Evolutionary conservation across 2,113 vertebrate species (phyloP).

Genomic region (Cnemophilus loriae): DNA sequence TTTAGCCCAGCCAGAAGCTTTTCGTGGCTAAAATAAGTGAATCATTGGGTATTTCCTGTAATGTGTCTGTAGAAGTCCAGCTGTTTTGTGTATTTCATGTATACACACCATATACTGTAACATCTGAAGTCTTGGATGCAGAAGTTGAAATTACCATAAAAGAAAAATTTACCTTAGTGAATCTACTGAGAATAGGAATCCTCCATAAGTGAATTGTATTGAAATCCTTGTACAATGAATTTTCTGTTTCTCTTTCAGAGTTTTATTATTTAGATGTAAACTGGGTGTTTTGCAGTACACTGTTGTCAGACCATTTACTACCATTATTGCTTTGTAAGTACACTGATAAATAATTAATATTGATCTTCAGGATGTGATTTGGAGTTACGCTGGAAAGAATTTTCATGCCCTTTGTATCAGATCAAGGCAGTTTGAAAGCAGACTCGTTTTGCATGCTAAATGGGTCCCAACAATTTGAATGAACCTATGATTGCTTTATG

Average conservation of each 20-base stretch:
- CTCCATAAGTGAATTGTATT: not conserved
- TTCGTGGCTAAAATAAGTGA: not conserved
- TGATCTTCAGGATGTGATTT: not conserved
- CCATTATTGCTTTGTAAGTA: conserved; percentile 94
- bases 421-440: not conserved
- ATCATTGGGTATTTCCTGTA: not conserved
- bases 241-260: conserved; percentile 75
- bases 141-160: not conserved
- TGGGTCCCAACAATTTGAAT: not conserved
- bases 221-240: not conserved
- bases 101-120: not conserved
- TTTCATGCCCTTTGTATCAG: not conserved
- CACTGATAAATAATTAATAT: not conserved
- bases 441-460: not conserved
- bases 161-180: not conserved
- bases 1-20: not conserved
- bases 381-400: not conserved
- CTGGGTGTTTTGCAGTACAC: conserved; percentile 97
- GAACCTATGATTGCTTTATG: not conserved
- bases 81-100: not conserved
- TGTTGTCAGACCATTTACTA: conserved; percentile 92
- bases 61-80: not conserved
- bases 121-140: not conserved
- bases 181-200: not conserved
- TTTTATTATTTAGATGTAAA: conserved; percentile 91